Percentiles rank a stretch among this genome's conserved stretches.
These are phyloP conservation scores for Lethenteron reissneri DNA, from an alignment of 2,113 vertebrate genomes.

Conservation along the genomic window DNA sequence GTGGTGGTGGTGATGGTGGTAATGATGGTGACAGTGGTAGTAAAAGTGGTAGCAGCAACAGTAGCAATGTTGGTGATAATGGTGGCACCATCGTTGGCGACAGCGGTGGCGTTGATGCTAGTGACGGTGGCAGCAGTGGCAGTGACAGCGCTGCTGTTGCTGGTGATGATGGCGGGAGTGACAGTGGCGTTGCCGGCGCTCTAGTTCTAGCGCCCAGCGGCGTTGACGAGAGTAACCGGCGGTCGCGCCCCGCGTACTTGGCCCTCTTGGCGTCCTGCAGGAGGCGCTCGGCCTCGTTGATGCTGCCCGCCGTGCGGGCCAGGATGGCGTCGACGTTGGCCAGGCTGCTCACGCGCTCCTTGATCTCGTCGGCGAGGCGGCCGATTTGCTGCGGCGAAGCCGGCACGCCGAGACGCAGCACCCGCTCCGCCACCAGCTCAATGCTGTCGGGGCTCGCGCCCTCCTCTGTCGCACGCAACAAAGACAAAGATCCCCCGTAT, in stretches of 20 bases:
- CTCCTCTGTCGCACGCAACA: constrained; percentile 35
- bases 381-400: constrained; percentile 67
- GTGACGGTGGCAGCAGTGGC: too few species aligned
- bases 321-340: constrained; percentile 64
- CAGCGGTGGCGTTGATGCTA: too few species aligned
- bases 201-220: too few species aligned
- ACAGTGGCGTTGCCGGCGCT: too few species aligned
- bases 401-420: constrained; percentile 84
- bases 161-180: too few species aligned
- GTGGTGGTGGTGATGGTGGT: too few species aligned
- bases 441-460: constrained; percentile 77
- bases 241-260: constrained; percentile 25
- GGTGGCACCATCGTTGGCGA: too few species aligned
- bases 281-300: constrained; percentile 49
- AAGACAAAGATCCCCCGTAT: neutral
- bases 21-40: too few species aligned
- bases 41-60: too few species aligned
- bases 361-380: constrained; percentile 60
- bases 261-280: constrained; percentile 54
- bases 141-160: too few species aligned
- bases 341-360: constrained; percentile 56
- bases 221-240: too few species aligned
- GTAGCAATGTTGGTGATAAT: too few species aligned
- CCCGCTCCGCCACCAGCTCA: constrained; percentile 66
- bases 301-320: constrained; percentile 54